Percentiles rank a stretch among this genome's conserved stretches.
These are phyloP conservation scores for Gorsachius magnificus DNA, from an alignment of 2,797 vertebrate species.

Conservation along the genomic window DNA sequence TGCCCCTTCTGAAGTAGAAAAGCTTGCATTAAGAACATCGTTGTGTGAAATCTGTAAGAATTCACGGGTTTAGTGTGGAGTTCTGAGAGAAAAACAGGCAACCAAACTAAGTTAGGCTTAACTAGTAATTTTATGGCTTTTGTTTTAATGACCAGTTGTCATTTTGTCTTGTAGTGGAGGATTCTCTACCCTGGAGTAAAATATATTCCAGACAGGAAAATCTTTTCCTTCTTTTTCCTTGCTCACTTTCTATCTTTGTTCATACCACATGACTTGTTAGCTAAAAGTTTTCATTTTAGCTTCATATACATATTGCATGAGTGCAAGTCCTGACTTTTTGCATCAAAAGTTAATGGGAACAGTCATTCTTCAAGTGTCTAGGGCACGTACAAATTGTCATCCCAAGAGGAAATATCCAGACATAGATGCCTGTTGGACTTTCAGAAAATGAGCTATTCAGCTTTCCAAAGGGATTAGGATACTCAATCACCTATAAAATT, in stretches of 20 bases:
- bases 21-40: not conserved
- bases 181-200: not conserved
- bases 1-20: not conserved
- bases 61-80: not conserved
- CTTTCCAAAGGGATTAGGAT: slow-evolving; percentile 28
- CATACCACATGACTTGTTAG: not conserved
- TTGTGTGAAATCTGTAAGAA: not conserved
- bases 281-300: slow-evolving; percentile 55
- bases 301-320: slow-evolving; percentile 52
- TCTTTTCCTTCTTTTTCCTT: not conserved
- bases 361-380: slow-evolving; percentile 1
- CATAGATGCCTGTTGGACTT: not conserved
- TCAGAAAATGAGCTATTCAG: slow-evolving; percentile 19
- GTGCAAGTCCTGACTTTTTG: slow-evolving; percentile 1
- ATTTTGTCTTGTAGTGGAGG: not conserved
- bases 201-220: not conserved
- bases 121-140: not conserved
- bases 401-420: slow-evolving; percentile 9
- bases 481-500: slow-evolving; percentile 41
- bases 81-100: not conserved
- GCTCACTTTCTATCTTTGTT: not conserved
- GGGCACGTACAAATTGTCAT: not conserved
- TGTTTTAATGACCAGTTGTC: not conserved
- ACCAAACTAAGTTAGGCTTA: not conserved
- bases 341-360: slow-evolving; percentile 50